These are phyloP conservation scores for Dicyrtoma fusca DNA, from an alignment of 2,888 invertebrate species.

Conservation along the genomic window DNA sequence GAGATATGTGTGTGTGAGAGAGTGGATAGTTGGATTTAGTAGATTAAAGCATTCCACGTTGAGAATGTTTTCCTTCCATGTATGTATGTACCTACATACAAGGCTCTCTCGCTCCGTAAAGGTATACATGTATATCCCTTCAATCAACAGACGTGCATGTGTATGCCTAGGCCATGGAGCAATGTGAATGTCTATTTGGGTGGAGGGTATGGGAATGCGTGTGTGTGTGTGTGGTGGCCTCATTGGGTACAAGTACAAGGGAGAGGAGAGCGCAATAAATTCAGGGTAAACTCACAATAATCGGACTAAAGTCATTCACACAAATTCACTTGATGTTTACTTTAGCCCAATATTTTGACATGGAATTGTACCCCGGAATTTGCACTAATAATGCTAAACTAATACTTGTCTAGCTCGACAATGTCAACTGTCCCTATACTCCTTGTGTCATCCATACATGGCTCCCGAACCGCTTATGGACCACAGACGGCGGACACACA, in stretches of 20 bases:
- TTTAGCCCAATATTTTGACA: conserved; percentile 41
- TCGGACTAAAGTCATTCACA: conserved; percentile 42
- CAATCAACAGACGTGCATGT: no score
- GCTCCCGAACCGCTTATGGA: no score
- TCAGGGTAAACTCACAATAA: conserved; percentile 36
- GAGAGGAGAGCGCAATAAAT: conserved; percentile 5
- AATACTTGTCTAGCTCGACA: conserved; percentile 34
- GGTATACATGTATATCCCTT: not conserved
- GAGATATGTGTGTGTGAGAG: no score
- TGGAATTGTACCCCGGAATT: conserved; percentile 39
- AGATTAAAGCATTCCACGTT: not conserved
- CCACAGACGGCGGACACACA: not conserved
- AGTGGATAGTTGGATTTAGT: no score
- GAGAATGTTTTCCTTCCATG: no score
- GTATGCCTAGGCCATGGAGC: not conserved
- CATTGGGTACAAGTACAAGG: not conserved
- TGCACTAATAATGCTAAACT: conserved; percentile 38
- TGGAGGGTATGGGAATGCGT: not conserved
- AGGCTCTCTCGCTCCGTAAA: not conserved
- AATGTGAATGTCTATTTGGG: not conserved
- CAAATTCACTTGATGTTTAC: conserved; percentile 40
- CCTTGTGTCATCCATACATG: no score
- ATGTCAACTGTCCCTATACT: conserved; percentile 15
- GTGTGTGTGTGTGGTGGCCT: conserved; percentile 17
- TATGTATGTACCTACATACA: no score